Evolutionary conservation across 1,140 invertebrate species (phyloP).

Genomic region (Drosophila repleta): DNA sequence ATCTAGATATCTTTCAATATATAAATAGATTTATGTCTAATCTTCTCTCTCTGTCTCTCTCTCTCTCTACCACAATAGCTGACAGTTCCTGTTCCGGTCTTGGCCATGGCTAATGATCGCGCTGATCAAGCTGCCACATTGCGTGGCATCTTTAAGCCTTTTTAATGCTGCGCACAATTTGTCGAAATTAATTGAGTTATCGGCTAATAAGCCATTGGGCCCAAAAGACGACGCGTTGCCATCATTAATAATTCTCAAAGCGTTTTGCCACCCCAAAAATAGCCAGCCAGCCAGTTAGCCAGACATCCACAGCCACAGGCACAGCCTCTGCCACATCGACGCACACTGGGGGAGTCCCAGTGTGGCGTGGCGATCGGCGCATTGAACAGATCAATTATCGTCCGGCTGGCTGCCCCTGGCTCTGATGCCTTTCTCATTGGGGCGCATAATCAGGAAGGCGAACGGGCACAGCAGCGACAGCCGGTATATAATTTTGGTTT

Average conservation of each 20-base stretch:
- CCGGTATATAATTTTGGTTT: slow-evolving; percentile 53
- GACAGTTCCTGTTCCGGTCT: slow-evolving; percentile 29
- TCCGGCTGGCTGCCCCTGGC: slow-evolving; percentile 40
- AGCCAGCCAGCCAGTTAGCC: slow-evolving; percentile 20
- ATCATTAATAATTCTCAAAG: slow-evolving; percentile 76
- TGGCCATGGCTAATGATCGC: slow-evolving; percentile 12
- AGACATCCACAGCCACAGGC: neutral
- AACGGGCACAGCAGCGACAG: slow-evolving; percentile 10
- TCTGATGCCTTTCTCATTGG: slow-evolving; percentile 20
- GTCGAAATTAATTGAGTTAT: slow-evolving; percentile 77
- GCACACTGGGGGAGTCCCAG: slow-evolving; percentile 62
- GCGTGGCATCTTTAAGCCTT: slow-evolving; percentile 28
- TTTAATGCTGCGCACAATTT: slow-evolving; percentile 58
- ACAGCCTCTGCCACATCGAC: slow-evolving; percentile 1
- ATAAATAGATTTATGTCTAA: too few relatives aligned
- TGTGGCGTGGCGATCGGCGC: slow-evolving; percentile 65
- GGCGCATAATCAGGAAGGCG: slow-evolving; percentile 52
- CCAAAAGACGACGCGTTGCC: slow-evolving; percentile 46
- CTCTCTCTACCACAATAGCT: too few relatives aligned
- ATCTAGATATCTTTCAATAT: neutral
- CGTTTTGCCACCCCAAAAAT: slow-evolving; percentile 51
- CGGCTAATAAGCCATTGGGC: slow-evolving; percentile 63
- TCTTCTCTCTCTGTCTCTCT: too few relatives aligned
- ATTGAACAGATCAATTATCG: slow-evolving; percentile 79
- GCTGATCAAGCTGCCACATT: slow-evolving; percentile 1